These are phyloP conservation scores for Peromyscus nudipes DNA, from an alignment of 2,797 vertebrate species.

Conservation along the genomic window DNA sequence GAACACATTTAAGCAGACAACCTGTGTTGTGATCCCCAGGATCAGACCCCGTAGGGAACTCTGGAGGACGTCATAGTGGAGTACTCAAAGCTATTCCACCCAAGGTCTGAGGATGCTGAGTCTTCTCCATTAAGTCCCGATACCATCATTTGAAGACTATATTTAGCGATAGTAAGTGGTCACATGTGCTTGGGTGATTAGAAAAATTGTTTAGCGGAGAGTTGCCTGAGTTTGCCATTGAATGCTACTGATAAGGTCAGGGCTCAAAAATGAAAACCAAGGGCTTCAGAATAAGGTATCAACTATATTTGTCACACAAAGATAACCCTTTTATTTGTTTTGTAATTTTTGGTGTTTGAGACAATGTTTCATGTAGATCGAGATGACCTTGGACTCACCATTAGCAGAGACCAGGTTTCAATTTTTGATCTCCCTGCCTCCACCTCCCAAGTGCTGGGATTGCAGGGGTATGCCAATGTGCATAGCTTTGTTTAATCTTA, in stretches of 20 bases:
- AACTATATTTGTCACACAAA: background rate
- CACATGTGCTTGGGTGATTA: background rate
- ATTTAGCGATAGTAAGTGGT: background rate
- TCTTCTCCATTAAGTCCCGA: background rate
- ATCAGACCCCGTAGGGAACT: background rate
- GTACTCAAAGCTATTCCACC: background rate
- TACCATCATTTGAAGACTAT: background rate
- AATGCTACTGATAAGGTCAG: background rate
- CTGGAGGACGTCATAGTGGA: background rate
- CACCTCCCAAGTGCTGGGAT: background rate
- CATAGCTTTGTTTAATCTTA: background rate
- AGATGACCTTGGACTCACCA: background rate
- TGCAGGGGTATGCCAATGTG: background rate
- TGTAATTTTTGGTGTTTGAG: background rate
- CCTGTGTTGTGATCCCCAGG: background rate
- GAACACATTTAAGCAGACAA: background rate
- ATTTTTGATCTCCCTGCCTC: background rate
- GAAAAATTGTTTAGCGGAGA: background rate
- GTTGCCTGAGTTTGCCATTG: background rate
- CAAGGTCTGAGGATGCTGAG: background rate
- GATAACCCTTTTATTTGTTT: background rate
- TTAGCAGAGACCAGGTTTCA: background rate
- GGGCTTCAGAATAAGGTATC: background rate
- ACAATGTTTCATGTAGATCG: background rate
- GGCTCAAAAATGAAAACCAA: constrained; percentile 15